phyloP scores from a whole-genome alignment of 2,888 invertebrate species.

The Phorcus lineatus region DNA sequence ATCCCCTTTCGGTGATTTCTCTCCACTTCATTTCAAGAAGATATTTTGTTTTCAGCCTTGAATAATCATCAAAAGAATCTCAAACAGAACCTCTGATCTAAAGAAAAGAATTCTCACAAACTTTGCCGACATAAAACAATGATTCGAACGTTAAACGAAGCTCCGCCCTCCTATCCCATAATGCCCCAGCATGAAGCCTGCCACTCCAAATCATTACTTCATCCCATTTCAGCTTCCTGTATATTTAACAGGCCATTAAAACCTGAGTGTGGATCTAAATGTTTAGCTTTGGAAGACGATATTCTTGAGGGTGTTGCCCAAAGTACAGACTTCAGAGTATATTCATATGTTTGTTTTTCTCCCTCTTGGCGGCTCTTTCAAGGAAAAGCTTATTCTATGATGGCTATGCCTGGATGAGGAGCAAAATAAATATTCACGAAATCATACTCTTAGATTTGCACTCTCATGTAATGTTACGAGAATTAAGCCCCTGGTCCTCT shows the following conservation, averaged over 20 bases:
- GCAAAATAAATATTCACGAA: conserved; percentile 7
- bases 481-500: not conserved
- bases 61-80: not conserved
- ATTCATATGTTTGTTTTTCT: conserved; percentile 21
- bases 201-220: conserved; percentile 1
- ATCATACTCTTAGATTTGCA: conserved; percentile 13
- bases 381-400: not conserved
- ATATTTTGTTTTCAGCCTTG: too few species aligned
- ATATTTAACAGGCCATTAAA: conserved; percentile 20
- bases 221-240: conserved; percentile 1
- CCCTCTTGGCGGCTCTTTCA: not conserved
- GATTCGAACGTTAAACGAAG: too few species aligned
- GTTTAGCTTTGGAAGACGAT: not conserved
- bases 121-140: too few species aligned
- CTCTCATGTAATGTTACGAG: conserved; percentile 10
- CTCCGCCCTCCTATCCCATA: not conserved
- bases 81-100: not conserved
- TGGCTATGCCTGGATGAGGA: not conserved
- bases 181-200: not conserved
- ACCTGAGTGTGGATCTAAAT: not conserved
- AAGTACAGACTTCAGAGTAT: not conserved
- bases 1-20: too few species aligned
- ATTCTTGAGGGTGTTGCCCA: not conserved
- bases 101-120: too few species aligned
- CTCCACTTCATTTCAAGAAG: too few species aligned